Evolutionary conservation across 37 sponge, comb jelly and placozoan genomes (phyloP).

Genomic region (Hexactinellida sp.): DNA sequence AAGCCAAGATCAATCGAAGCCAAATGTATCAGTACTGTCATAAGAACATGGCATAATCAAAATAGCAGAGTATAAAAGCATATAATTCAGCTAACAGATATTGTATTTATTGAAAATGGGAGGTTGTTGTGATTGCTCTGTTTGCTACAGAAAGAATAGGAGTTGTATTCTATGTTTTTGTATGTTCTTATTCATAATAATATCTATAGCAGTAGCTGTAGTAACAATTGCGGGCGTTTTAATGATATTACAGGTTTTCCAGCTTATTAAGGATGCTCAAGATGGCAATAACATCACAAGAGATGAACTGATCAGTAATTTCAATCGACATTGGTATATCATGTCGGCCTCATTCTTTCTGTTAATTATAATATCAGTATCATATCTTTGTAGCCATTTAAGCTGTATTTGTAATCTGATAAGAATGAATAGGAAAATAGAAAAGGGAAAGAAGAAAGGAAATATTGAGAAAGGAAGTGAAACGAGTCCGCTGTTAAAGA

Average conservation of each 20-base stretch:
- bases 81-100: too few relatives aligned
- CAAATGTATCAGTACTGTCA: too few relatives aligned
- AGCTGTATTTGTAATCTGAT: neutral
- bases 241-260: neutral
- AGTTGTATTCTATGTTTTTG: slow-evolving; percentile 7
- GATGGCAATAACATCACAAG: neutral
- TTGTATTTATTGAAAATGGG: neutral
- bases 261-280: neutral
- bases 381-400: neutral
- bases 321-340: neutral
- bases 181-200: neutral
- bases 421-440: neutral
- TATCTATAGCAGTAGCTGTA: neutral
- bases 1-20: too few relatives aligned
- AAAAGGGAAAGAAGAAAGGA: neutral
- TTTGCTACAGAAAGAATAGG: neutral
- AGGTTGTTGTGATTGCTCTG: neutral
- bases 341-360: neutral
- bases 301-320: neutral
- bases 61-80: too few relatives aligned
- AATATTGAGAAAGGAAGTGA: neutral
- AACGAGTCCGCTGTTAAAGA: neutral
- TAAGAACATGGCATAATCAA: too few relatives aligned
- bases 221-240: neutral
- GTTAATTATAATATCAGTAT: neutral